Evolutionary conservation across 1,140 invertebrate species (phyloP).

Genomic region (Pararge aegeria): DNA sequence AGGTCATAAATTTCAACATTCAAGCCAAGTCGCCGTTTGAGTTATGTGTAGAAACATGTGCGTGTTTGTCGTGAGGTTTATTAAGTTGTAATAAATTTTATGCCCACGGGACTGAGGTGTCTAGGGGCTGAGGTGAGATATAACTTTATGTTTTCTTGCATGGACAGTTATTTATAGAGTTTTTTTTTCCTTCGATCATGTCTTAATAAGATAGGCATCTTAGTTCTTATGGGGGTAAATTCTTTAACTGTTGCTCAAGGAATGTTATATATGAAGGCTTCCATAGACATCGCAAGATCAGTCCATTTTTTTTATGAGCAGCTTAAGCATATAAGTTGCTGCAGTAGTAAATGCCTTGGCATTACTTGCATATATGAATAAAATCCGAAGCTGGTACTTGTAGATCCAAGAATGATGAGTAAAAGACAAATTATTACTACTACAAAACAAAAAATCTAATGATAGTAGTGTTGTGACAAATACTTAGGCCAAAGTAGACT

Average conservation of each 20-base stretch:
- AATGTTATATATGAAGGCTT: neutral
- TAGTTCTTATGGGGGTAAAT: neutral
- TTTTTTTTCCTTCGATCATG: constrained; percentile 9
- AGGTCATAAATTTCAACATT: constrained; percentile 30
- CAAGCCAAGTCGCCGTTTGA: constrained; percentile 36
- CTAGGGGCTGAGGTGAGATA: constrained; percentile 21
- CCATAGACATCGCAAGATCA: too few species aligned
- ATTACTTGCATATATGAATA: too few species aligned
- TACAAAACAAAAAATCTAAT: too few species aligned
- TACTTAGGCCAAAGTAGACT: too few species aligned
- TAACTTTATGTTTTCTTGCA: constrained; percentile 12
- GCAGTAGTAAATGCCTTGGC: too few species aligned
- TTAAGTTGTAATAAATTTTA: constrained; percentile 42
- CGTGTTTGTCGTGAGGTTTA: constrained; percentile 34
- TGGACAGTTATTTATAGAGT: constrained; percentile 15
- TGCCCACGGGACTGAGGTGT: constrained; percentile 32
- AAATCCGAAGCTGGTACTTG: too few species aligned
- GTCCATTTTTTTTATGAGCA: too few species aligned
- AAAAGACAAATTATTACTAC: too few species aligned
- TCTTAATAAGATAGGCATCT: constrained; percentile 3
- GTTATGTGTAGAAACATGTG: constrained; percentile 37
- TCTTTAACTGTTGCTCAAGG: neutral
- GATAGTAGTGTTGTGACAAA: too few species aligned
- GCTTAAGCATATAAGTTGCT: too few species aligned
- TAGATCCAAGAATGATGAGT: too few species aligned